These are phyloP conservation scores for Colius striatus DNA, from an alignment of 2,113 vertebrate species.

Conservation along the genomic window DNA sequence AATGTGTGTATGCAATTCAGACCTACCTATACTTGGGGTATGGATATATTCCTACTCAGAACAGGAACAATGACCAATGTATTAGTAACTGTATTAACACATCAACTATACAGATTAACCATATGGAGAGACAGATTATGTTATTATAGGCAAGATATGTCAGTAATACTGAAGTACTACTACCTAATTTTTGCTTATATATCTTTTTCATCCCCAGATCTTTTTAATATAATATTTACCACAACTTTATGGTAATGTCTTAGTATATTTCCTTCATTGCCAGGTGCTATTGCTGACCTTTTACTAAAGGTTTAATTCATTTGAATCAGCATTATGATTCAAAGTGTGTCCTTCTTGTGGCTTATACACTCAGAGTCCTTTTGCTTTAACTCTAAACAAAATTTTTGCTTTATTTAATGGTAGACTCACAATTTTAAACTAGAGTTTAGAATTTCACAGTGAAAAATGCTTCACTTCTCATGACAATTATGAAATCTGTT, in stretches of 20 bases:
- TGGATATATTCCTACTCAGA: not conserved
- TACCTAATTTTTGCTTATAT: not conserved
- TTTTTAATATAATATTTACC: not conserved
- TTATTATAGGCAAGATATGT: not conserved
- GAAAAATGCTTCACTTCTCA: not conserved
- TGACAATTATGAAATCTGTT: not conserved
- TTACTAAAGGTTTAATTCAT: not conserved
- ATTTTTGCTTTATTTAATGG: not conserved
- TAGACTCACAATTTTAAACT: not conserved
- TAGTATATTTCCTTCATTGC: not conserved
- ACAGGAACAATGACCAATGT: not conserved
- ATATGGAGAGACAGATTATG: not conserved
- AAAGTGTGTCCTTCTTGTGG: not conserved
- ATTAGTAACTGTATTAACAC: not conserved
- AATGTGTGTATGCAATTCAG: not conserved
- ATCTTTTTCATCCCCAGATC: not conserved
- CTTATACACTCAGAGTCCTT: not conserved
- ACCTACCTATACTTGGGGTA: fast-evolving
- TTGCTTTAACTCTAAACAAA: not conserved
- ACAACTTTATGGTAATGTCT: not conserved
- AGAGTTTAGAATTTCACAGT: not conserved
- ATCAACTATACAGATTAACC: not conserved
- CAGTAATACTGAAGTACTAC: not conserved
- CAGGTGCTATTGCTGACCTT: not conserved
- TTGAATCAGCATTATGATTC: not conserved